A percentile compares a stretch with the other conserved stretches of the same genome.
Evolutionary conservation across 2,113 vertebrate species (phyloP).

Genomic region (Sinocyclocheilus rhinocerous): DNA sequence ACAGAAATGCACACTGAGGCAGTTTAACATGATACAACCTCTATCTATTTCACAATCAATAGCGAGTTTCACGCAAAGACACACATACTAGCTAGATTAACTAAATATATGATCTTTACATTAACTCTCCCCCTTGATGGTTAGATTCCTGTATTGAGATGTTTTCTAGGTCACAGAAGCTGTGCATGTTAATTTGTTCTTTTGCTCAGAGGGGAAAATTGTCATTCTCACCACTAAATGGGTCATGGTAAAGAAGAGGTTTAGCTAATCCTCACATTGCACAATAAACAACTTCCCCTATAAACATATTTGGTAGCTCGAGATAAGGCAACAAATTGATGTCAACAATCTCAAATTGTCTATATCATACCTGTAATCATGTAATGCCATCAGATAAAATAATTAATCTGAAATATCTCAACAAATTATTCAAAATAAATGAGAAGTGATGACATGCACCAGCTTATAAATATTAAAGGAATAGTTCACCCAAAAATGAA

Average conservation of each 20-base stretch:
- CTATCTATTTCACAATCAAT: not conserved
- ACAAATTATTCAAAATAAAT: not conserved
- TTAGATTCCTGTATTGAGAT: conserved; percentile 50
- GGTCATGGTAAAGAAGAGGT: conserved; percentile 68
- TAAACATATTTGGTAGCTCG: not conserved
- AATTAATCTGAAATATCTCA: not conserved
- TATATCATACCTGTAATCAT: not conserved
- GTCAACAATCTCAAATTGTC: not conserved
- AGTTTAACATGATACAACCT: not conserved
- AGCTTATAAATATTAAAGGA: not conserved
- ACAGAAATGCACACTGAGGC: not conserved
- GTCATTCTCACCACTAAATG: conserved; percentile 68
- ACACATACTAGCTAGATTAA: conserved; percentile 21
- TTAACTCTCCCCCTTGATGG: conserved; percentile 14
- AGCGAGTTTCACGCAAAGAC: not conserved
- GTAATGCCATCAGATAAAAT: not conserved
- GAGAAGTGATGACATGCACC: not conserved
- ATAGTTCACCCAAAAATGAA: no score
- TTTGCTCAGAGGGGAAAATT: conserved; percentile 62
- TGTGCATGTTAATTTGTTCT: conserved; percentile 67
- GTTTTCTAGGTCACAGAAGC: conserved; percentile 72
- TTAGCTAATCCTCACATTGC: conserved; percentile 37
- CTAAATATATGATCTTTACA: conserved; percentile 34
- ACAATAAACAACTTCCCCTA: conserved; percentile 41
- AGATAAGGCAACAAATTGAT: not conserved